A percentile compares a stretch with the other conserved stretches of the same genome.
Conservation (phyloP, 2,888 invertebrate species). For the Agapetus fuscipes region DNA sequence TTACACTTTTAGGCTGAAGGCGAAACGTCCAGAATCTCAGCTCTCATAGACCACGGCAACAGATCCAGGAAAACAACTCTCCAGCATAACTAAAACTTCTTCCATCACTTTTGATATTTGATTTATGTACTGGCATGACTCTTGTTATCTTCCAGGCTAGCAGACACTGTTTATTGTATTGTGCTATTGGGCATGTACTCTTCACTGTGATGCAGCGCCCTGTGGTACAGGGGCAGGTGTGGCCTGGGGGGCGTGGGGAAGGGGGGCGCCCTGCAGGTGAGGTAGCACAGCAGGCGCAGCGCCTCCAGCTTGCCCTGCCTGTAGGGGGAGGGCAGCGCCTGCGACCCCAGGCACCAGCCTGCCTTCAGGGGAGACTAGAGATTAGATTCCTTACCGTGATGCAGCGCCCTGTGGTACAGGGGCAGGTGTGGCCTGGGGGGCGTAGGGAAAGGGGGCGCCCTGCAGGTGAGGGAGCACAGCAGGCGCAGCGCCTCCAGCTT, state of each 20-base stretch:
- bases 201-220: conserved; percentile 70
- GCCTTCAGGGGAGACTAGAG: too few species aligned
- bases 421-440: conserved; percentile 59
- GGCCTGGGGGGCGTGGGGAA: conserved; percentile 46
- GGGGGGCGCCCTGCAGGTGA: conserved; percentile 70
- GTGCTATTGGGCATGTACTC: too few species aligned
- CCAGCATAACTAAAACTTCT: too few species aligned
- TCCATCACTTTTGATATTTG: too few species aligned
- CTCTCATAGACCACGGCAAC: too few species aligned
- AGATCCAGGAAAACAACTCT: too few species aligned
- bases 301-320: conserved; percentile 78
- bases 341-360: conserved; percentile 91
- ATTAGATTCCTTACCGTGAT: conserved; percentile 52
- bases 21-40: too few species aligned
- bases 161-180: too few species aligned
- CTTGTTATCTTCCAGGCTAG: too few species aligned
- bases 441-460: conserved; percentile 56
- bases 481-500: conserved; percentile 80
- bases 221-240: conserved; percentile 78
- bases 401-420: conserved; percentile 80
- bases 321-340: conserved; percentile 63
- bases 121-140: too few species aligned
- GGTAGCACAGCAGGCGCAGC: conserved; percentile 76
- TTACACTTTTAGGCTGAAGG: too few species aligned
- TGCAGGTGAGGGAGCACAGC: conserved; percentile 76